Base-by-base conservation (phyloP, 2,888 invertebrate species). In the Apodemia zela region DNA sequence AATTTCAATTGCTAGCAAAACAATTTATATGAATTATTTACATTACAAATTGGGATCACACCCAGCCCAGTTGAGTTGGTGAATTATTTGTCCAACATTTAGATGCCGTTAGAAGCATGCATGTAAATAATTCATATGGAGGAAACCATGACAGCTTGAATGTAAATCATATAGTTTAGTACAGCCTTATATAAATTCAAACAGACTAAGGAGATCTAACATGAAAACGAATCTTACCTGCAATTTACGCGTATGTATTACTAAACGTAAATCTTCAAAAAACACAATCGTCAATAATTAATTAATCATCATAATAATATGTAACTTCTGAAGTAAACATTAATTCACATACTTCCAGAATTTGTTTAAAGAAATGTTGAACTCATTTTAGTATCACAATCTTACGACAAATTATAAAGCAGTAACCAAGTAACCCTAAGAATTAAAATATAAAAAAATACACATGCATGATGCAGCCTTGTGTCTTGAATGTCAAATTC, bases 1-100 rank as follows among this genome's bases (percentile, higher is more conserved):
- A 64, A 64, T 45, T 21, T 62, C 38, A 49, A 10, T 47, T 59
- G 25, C n/a, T 47, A 35, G 49, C 59, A 35, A 49, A 49, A 21
- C 59, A 64, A 62, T 47, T 0, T 45, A 45, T 11, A 45, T n/a
- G 6, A 45, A 45, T n/a, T 45, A 15, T 45, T 45, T 45, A 5
- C n/a, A n/a, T 45, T n/a, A 15, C 6, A 6, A 45, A 45, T 6
- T 3, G 13, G 13, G 13, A 11, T 0, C 42, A 15, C 5, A 13
- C 6, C n/a, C 6, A 15, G 15, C n/a, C n/a, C n/a, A n/a, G n/a
- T 45, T 45, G 13, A 45, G n/a, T 6, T n/a, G 5, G 15, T 11
- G 38, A 45, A 45, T 45, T n/a, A 45, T n/a, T 45, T 45, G 6
- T 38, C 13, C 13, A 13, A 13, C 6, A n/a, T n/a, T n/a, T 45